Conservation (phyloP, 1,140 invertebrate species). For the Capitella teleta region DNA sequence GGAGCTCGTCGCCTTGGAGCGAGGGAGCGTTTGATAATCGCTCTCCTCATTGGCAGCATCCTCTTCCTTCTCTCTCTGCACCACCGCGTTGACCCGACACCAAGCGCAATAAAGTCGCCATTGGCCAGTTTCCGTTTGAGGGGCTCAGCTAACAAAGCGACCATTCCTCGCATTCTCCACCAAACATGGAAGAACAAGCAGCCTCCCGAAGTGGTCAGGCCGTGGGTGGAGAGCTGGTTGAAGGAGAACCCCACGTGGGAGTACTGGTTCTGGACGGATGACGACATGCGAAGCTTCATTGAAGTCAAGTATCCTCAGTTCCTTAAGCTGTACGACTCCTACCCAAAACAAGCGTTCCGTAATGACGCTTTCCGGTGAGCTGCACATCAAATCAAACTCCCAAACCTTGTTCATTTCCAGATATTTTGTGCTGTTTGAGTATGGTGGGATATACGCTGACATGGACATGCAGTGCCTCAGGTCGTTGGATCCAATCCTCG, state of each 20-base stretch:
- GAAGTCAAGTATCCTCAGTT: constrained; percentile 3
- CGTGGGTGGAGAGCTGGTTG: constrained; percentile 4
- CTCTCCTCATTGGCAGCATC: no score
- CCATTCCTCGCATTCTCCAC: constrained; percentile 4
- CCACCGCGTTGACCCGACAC: no score
- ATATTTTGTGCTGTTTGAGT: constrained; percentile 32
- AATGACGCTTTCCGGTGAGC: not conserved
- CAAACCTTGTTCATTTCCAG: no score
- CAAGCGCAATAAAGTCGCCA: no score
- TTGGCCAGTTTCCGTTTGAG: no score
- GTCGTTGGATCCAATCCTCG: constrained; percentile 21
- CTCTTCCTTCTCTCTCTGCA: no score
- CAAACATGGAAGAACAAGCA: constrained; percentile 5
- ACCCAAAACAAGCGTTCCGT: not conserved
- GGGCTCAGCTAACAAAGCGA: no score
- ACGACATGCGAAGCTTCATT: constrained; percentile 3
- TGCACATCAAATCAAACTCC: no score
- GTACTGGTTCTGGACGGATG: constrained; percentile 12
- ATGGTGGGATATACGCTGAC: constrained; percentile 34
- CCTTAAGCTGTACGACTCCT: not conserved
- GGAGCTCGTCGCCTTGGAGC: no score
- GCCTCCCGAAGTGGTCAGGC: constrained; percentile 2
- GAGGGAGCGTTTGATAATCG: no score
- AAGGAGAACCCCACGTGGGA: constrained; percentile 6
- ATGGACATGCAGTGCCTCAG: constrained; percentile 32